A percentile compares a stretch with the other conserved stretches of the same genome.
Conservation (phyloP, 1,140 invertebrate genomes). For the Mylabris phalerata region DNA sequence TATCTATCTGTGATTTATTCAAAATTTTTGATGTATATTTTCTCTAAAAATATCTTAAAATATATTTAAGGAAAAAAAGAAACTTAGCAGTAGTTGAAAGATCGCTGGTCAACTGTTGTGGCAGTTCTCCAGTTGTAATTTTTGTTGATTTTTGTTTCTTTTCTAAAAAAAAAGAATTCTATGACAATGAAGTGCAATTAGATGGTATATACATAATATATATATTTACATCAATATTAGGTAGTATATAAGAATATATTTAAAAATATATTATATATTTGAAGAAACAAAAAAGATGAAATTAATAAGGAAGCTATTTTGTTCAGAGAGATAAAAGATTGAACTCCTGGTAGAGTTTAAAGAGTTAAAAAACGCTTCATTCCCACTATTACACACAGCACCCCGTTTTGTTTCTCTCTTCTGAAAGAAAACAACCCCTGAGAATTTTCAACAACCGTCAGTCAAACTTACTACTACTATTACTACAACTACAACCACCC, state of each 20-base stretch:
- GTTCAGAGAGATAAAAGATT: conserved; percentile 55
- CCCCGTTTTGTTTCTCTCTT: no score
- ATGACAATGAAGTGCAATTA: conserved; percentile 50
- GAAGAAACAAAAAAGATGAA: conserved; percentile 17
- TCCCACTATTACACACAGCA: conserved; percentile 20
- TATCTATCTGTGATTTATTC: conserved; percentile 50
- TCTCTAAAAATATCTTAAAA: conserved; percentile 49
- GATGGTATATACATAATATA: conserved; percentile 47
- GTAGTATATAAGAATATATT: conserved; percentile 46
- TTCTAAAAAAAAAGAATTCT: neutral
- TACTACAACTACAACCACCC: conserved; percentile 37
- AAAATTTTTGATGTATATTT: conserved; percentile 51
- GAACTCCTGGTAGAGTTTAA: conserved; percentile 46
- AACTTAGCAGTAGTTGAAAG: conserved; percentile 41
- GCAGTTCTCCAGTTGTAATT: neutral
- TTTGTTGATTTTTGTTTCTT: neutral
- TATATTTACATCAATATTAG: conserved; percentile 49
- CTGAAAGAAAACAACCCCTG: no score
- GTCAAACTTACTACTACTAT: conserved; percentile 13
- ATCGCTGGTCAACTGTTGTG: conserved; percentile 1
- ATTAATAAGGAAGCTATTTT: conserved; percentile 41
- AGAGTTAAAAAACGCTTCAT: conserved; percentile 31
- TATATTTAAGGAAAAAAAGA: conserved; percentile 42
- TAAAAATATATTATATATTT: conserved; percentile 44
- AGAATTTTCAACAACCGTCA: conserved; percentile 40